Percentiles rank a stretch among this genome's conserved stretches.
These are phyloP conservation scores for Diaperis boleti DNA, from an alignment of 2,888 invertebrate genomes.

Conservation along the genomic window DNA sequence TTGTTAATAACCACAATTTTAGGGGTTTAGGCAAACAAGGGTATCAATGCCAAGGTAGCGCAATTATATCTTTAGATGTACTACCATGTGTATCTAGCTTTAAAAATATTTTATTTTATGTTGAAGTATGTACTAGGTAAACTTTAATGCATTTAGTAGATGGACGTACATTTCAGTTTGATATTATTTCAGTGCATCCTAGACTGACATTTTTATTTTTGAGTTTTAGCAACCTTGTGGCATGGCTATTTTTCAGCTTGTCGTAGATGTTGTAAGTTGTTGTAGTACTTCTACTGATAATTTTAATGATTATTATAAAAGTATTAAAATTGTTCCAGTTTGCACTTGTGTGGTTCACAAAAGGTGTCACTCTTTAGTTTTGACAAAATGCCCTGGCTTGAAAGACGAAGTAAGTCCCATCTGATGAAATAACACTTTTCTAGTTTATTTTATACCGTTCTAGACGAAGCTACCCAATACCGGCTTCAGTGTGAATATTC, in stretches of 20 bases:
- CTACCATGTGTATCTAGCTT: slow-evolving; percentile 4
- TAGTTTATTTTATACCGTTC: slow-evolving; percentile 35
- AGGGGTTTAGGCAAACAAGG: slow-evolving; percentile 98
- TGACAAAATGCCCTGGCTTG: slow-evolving; percentile 99
- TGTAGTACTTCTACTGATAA: not conserved
- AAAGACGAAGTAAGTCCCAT: slow-evolving; percentile 81
- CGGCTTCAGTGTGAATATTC: slow-evolving; percentile 98
- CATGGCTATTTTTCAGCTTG: slow-evolving; percentile 63
- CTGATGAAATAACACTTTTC: not conserved
- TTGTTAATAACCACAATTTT: slow-evolving; percentile 64
- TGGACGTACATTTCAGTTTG: not conserved
- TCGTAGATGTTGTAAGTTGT: slow-evolving; percentile 63
- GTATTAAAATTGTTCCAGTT: slow-evolving; percentile 70
- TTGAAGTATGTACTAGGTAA: not conserved
- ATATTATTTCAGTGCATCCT: slow-evolving; percentile 1
- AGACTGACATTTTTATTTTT: slow-evolving; percentile 53
- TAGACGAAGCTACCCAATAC: slow-evolving; percentile 70
- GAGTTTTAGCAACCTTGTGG: slow-evolving; percentile 64
- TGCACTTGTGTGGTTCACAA: slow-evolving; percentile 99
- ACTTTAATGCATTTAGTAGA: not conserved
- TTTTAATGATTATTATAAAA: slow-evolving; percentile 7
- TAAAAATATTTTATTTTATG: slow-evolving; percentile 1
- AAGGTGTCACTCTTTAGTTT: slow-evolving; percentile 95
- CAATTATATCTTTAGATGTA: not conserved
- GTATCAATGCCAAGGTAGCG: slow-evolving; percentile 95